Percentiles rank a stretch among this genome's conserved stretches.
Evolutionary conservation across 2,113 vertebrate genomes (phyloP).

Genomic region (Anguilla rostrata): DNA sequence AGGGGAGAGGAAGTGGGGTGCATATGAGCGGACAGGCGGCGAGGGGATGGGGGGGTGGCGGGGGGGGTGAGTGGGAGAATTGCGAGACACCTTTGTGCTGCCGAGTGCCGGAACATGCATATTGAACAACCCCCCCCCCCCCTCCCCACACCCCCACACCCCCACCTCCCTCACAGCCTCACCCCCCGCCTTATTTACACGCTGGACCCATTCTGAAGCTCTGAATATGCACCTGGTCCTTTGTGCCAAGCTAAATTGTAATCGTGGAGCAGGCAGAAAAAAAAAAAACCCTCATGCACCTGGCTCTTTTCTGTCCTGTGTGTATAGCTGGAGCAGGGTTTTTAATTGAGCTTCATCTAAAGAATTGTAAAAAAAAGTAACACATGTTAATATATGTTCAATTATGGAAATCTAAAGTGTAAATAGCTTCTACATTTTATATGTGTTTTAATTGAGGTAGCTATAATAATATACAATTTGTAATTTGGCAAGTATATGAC

Average conservation of each 20-base stretch:
- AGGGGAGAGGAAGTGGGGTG: not conserved
- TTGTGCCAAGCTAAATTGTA: not conserved
- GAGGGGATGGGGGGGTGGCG: too few species aligned
- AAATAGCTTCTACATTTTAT: not conserved
- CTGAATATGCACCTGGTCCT: not conserved
- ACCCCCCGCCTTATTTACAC: not conserved
- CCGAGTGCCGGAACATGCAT: not conserved
- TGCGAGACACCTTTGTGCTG: not conserved
- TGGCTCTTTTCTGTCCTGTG: slow-evolving; percentile 8
- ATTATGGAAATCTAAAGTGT: not conserved
- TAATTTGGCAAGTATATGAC: not conserved
- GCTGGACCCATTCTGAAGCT: not conserved
- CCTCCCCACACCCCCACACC: not conserved
- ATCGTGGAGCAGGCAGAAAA: not conserved
- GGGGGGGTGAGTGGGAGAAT: not conserved
- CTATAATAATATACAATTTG: not conserved
- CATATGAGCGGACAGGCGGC: not conserved
- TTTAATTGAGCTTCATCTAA: not conserved
- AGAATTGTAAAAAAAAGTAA: not conserved
- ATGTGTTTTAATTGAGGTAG: not conserved
- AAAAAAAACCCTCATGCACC: not conserved
- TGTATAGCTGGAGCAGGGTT: not conserved
- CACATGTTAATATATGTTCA: slow-evolving; percentile 1
- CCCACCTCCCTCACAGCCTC: too few species aligned
- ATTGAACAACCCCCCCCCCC: not conserved